Base-by-base conservation (phyloP, 2,888 invertebrate species). In the Drosophila engyochracea region DNA sequence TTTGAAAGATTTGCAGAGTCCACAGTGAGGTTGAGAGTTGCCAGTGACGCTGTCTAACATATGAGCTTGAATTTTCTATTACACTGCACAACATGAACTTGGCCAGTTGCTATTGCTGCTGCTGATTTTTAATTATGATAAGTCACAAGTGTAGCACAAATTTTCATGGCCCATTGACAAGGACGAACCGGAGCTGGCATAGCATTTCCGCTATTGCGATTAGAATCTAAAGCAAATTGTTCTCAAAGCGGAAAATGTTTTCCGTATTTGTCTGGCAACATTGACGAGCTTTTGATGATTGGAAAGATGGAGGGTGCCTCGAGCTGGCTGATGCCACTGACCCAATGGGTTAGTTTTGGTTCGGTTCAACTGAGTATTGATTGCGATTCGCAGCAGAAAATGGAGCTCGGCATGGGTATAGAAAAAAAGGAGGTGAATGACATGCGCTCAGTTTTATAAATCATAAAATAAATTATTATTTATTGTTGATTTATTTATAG, bases 91-190 rank as follows among this genome's bases (percentile, higher is more conserved):
- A 61, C 81, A 67, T 85, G 85, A 90, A 85, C 85, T 90, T 85
- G 85, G 90, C 60, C 75, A 69, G 75, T 64, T 76, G 76, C 55
- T 35, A 14, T 39, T 37, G 41, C 55, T n/a, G 39, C 35, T 71
- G 73, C 54, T 76, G 85, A 86, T 86, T 88, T 85, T 86, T 86
- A 90, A 86, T 86, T 86, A 86, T 79, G 85, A 86, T 86, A 88
- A 83, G 72, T 74, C 71, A 30, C 61, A 81, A 60, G 62, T 57
- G 68, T 49, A 68, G n/a, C 59, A 68, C 44, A 75, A 67, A 70
- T 59, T 72, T 72, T 70, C 75, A 80, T 81, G 78, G 66, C 59
- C 75, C 75, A 78, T 78, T 79, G 74, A 74, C 67, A 70, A 67
- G 65, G 63, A 57, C 55, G 31, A 51, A 31, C 49, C 16, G 37